These are phyloP conservation scores for Eugnorisma glareosa DNA, from an alignment of 2,888 invertebrate genomes.

Conservation along the genomic window DNA sequence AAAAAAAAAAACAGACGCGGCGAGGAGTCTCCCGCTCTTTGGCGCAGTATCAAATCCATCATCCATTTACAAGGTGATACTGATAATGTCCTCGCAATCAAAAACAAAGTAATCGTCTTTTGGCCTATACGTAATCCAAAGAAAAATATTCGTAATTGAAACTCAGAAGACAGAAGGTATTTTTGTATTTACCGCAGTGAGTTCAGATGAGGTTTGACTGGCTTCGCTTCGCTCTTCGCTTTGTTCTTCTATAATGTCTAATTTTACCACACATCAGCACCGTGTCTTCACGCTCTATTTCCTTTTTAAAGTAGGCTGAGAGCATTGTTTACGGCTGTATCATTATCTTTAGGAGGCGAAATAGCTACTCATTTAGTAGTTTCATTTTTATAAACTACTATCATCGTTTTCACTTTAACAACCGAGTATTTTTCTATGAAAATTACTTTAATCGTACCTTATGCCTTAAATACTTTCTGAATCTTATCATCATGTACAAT, in stretches of 20 bases:
- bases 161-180: background rate
- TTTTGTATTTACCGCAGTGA: background rate
- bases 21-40: too few relatives aligned
- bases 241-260: slow-evolving; percentile 13
- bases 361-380: background rate
- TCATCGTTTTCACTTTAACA: background rate
- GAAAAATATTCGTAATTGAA: background rate
- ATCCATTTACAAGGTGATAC: background rate
- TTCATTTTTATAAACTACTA: background rate
- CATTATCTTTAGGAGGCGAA: background rate
- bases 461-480: background rate
- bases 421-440: background rate
- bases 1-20: too few relatives aligned
- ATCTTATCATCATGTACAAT: background rate
- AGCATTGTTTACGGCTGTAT: slow-evolving; percentile 10
- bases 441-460: background rate
- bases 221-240: background rate
- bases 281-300: slow-evolving; percentile 48
- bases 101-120: background rate
- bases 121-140: background rate
- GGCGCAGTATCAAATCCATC: too few relatives aligned
- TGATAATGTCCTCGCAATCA: background rate
- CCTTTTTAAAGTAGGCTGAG: slow-evolving; percentile 37
- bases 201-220: slow-evolving; percentile 8
- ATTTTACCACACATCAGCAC: slow-evolving; percentile 23